Percentiles rank a stretch among this genome's conserved stretches.
phyloP scores from a whole-genome alignment of 2,888 invertebrate genomes.

The Malthinus seriepunctatus region DNA sequence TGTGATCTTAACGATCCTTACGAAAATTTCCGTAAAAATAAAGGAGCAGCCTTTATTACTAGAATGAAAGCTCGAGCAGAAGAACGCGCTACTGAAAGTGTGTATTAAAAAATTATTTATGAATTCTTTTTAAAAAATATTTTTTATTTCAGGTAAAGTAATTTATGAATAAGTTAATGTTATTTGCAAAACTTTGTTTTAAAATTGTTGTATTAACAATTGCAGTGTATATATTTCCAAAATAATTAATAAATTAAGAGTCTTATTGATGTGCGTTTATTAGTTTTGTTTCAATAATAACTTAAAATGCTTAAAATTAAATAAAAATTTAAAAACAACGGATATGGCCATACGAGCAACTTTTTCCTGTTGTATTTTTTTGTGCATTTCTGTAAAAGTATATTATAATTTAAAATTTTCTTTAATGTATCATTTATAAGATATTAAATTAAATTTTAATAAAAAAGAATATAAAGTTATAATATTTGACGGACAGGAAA shows the following conservation, averaged over 20 bases:
- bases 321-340: background rate
- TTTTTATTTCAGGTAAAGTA: constrained; percentile 13
- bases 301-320: background rate
- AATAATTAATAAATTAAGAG: background rate
- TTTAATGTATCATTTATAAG: no score
- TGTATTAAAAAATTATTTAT: constrained; percentile 6
- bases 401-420: no score
- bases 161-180: constrained; percentile 3
- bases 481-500: no score
- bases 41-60: constrained; percentile 92
- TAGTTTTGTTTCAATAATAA: background rate
- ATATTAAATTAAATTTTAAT: no score
- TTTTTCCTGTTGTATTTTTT: no score
- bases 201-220: background rate
- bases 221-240: background rate
- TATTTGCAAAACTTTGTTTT: background rate
- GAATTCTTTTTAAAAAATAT: background rate
- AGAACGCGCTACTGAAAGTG: constrained; percentile 63
- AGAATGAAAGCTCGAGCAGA: constrained; percentile 91
- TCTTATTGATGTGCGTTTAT: no score
- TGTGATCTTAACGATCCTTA: constrained; percentile 93
- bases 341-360: no score
- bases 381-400: no score
- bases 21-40: constrained; percentile 95
- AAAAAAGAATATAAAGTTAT: no score